A percentile compares a stretch with the other conserved stretches of the same genome.
phyloP scores from a whole-genome alignment of 2,797 vertebrate species.

The Falco cherrug region DNA sequence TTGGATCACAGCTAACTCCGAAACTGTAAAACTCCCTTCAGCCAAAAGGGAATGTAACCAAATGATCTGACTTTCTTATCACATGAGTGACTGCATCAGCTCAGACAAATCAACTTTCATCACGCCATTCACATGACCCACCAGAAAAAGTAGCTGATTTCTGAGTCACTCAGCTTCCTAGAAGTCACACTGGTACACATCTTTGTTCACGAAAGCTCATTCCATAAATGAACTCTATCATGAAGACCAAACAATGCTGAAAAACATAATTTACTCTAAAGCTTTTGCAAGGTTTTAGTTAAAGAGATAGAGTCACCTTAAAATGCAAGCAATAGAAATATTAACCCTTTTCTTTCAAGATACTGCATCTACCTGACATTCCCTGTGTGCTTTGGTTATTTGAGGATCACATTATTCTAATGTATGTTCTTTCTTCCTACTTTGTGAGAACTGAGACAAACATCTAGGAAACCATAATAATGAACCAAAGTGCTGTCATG shows the following conservation, averaged over 20 bases:
- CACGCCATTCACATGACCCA: neutral
- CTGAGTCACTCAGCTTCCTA: constrained; percentile 52
- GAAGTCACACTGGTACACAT: neutral
- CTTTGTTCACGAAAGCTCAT: constrained; percentile 14
- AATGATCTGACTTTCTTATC: neutral
- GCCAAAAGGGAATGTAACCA: neutral
- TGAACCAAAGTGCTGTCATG: neutral
- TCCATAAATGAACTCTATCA: neutral
- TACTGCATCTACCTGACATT: neutral
- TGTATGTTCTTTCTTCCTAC: neutral
- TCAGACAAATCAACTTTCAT: constrained; percentile 13
- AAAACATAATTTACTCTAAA: neutral
- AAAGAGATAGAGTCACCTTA: neutral
- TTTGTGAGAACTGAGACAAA: neutral
- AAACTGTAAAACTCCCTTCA: neutral
- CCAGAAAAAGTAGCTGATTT: constrained; percentile 13
- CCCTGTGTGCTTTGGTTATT: neutral
- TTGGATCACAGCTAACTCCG: neutral
- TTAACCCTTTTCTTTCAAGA: neutral
- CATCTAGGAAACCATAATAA: neutral
- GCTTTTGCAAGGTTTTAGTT: neutral
- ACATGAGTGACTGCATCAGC: neutral
- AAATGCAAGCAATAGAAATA: neutral
- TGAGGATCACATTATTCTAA: neutral
- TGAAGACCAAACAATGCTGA: neutral